These are phyloP conservation scores for Stenurella melanura DNA, from an alignment of 2,888 invertebrate genomes.

Conservation along the genomic window DNA sequence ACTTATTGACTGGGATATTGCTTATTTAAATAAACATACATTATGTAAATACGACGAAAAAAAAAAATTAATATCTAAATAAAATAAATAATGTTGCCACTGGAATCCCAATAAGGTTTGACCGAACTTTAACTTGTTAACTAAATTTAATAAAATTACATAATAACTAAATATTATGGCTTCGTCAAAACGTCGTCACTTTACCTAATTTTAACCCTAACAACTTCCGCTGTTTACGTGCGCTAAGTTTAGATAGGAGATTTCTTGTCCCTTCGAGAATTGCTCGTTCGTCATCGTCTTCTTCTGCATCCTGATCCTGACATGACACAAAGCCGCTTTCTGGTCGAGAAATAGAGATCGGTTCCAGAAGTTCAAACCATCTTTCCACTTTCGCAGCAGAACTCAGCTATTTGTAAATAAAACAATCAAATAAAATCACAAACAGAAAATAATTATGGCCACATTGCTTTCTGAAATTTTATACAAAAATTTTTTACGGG, in stretches of 20 bases:
- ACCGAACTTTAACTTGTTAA: background rate
- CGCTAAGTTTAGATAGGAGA: slow-evolving; percentile 81
- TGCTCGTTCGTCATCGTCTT: slow-evolving; percentile 77
- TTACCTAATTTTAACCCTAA: slow-evolving; percentile 82
- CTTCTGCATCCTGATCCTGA: slow-evolving; percentile 76
- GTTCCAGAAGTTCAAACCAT: slow-evolving; percentile 85
- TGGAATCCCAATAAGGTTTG: background rate
- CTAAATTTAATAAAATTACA: background rate
- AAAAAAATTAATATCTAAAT: background rate
- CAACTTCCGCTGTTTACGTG: slow-evolving; percentile 82
- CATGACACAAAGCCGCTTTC: slow-evolving; percentile 86
- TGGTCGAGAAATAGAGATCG: slow-evolving; percentile 81
- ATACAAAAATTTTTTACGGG: too few relatives aligned
- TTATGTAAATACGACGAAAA: background rate
- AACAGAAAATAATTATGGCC: background rate
- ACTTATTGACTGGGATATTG: background rate
- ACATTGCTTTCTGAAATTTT: background rate
- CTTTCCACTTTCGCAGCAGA: slow-evolving; percentile 87
- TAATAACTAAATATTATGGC: slow-evolving; percentile 36
- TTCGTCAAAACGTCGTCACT: slow-evolving; percentile 81
- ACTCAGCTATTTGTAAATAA: slow-evolving; percentile 76
- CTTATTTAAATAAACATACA: background rate
- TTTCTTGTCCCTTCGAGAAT: slow-evolving; percentile 81
- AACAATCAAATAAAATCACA: background rate
- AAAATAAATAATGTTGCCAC: background rate